A percentile compares a stretch with the other conserved stretches of the same genome.
Conservation (phyloP, 2,113 vertebrate species). For the Nicator chloris region DNA sequence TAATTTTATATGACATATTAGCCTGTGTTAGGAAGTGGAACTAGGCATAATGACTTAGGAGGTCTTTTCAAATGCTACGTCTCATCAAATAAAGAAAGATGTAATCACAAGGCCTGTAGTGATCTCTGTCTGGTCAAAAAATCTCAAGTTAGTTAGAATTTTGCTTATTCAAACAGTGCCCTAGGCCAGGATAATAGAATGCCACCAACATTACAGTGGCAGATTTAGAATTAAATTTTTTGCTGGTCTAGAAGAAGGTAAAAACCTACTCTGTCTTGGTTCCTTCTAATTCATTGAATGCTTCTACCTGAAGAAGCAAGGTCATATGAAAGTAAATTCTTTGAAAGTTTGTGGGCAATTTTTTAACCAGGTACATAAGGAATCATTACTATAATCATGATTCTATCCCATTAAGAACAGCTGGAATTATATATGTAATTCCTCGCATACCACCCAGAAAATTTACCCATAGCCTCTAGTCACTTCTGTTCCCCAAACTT, state of each 20-base stretch:
- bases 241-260: neutral
- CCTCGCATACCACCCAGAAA: constrained; percentile 4
- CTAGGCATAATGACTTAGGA: neutral
- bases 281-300: neutral
- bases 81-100: neutral
- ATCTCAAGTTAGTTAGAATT: neutral
- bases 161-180: neutral
- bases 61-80: neutral
- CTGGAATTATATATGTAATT: constrained; percentile 33
- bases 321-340: neutral
- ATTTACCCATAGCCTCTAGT: constrained; percentile 15
- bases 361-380: neutral
- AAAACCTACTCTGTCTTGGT: neutral
- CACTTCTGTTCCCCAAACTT: constrained; percentile 41
- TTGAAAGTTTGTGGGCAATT: neutral
- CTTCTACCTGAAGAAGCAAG: neutral
- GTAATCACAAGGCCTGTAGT: neutral
- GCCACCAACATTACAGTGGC: neutral
- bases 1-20: neutral
- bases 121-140: neutral
- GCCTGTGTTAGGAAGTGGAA: neutral
- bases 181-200: neutral
- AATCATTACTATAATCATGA: neutral
- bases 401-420: neutral
- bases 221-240: neutral